Percentiles rank a stretch among this genome's conserved stretches.
These are phyloP conservation scores for Pangasius macronema DNA, from an alignment of 2,797 vertebrate genomes.

Conservation along the genomic window DNA sequence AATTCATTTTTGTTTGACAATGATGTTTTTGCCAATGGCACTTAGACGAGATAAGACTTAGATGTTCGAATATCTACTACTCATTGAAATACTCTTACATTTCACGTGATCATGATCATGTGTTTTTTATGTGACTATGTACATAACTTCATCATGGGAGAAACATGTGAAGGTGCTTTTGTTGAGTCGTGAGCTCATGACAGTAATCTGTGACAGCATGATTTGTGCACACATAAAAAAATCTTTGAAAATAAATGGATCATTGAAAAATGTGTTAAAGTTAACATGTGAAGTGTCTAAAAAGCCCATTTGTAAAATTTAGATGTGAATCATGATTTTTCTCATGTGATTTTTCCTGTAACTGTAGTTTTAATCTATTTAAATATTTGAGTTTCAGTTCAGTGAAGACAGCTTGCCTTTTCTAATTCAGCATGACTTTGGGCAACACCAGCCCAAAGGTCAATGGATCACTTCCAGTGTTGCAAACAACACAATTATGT, in stretches of 20 bases:
- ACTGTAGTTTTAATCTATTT: neutral
- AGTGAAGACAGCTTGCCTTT: neutral
- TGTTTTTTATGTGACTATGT: neutral
- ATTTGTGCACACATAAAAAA: neutral
- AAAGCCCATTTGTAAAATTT: neutral
- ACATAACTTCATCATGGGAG: too few species aligned
- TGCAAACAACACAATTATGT: slow-evolving; percentile 47
- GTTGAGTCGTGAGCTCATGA: neutral
- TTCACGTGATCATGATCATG: too few species aligned
- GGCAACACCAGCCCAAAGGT: neutral
- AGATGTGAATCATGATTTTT: neutral
- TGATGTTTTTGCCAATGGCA: neutral
- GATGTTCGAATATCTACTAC: neutral
- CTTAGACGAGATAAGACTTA: neutral
- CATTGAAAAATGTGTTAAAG: neutral
- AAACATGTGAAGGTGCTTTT: neutral
- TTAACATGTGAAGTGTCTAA: neutral
- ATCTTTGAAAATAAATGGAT: neutral
- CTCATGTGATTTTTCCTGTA: neutral
- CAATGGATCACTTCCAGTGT: slow-evolving; percentile 1
- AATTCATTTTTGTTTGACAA: neutral
- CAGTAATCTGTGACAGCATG: neutral
- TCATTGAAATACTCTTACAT: neutral
- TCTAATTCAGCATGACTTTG: neutral
- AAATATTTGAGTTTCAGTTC: neutral